phyloP scores from a whole-genome alignment of 2,113 vertebrate species.

The Crotalus tigris region DNA sequence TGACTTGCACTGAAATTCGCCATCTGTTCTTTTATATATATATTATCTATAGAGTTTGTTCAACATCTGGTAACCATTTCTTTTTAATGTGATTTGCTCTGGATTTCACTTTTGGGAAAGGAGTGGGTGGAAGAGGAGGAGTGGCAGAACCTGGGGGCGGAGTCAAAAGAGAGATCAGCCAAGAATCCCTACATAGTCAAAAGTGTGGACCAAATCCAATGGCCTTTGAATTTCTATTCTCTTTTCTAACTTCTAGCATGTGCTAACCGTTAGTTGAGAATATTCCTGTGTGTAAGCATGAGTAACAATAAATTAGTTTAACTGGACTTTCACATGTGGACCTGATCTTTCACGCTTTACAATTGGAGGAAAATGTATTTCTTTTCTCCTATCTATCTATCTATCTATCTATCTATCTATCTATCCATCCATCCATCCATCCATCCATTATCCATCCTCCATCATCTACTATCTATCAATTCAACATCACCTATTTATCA shows the following conservation, averaged over 20 bases:
- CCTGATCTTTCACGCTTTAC: no score
- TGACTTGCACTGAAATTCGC: conserved; percentile 48
- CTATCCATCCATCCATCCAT: no score
- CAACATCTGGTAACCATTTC: conserved; percentile 39
- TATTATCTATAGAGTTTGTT: conserved; percentile 35
- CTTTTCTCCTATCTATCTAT: neutral
- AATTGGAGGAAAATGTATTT: conserved; percentile 24
- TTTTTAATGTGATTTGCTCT: conserved; percentile 24
- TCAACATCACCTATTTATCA: no score
- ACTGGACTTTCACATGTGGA: neutral
- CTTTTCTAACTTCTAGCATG: neutral
- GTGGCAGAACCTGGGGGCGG: neutral
- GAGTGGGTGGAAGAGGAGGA: neutral
- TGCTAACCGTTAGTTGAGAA: neutral
- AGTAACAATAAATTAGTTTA: neutral
- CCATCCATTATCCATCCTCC: no score
- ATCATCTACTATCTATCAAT: no score
- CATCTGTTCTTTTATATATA: conserved; percentile 54
- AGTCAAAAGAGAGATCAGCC: neutral
- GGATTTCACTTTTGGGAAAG: neutral
- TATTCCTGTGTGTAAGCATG: neutral
- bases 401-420: no score
- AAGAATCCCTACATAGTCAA: neutral
- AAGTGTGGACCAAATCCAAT: neutral
- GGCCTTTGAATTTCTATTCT: neutral